A percentile compares a stretch with the other conserved stretches of the same genome.
phyloP scores from a whole-genome alignment of 1,140 invertebrate species.

The Micrasema longulum region DNA sequence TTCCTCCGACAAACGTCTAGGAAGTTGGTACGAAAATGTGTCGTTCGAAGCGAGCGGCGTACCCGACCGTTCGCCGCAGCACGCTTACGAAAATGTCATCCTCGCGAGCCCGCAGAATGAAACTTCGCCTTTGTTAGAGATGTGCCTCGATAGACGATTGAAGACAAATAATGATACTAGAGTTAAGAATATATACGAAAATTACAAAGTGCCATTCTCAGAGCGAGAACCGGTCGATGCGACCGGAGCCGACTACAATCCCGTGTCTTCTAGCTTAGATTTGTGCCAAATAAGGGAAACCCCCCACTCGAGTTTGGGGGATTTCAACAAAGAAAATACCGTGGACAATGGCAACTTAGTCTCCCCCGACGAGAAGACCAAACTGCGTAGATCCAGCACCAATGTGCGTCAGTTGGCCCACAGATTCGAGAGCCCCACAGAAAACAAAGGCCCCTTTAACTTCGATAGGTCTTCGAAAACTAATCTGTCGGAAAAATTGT shows the following conservation, averaged over 20 bases:
- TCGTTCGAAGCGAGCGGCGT: slow-evolving; percentile 58
- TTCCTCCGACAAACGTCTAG: slow-evolving; percentile 20
- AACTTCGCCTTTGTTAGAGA: slow-evolving; percentile 35
- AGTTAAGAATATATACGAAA: slow-evolving; percentile 44
- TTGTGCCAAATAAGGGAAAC: not conserved
- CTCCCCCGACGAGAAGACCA: slow-evolving; percentile 22
- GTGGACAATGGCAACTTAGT: slow-evolving; percentile 45
- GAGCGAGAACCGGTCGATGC: slow-evolving; percentile 16
- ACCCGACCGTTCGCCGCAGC: slow-evolving; percentile 60
- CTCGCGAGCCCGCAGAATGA: not conserved
- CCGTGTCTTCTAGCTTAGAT: not conserved
- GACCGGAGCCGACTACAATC: not conserved
- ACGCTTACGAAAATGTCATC: slow-evolving; percentile 22
- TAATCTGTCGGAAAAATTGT: slow-evolving; percentile 41
- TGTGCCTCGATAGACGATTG: slow-evolving; percentile 43
- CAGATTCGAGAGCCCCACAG: slow-evolving; percentile 70
- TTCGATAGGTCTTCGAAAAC: slow-evolving; percentile 61
- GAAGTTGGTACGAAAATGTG: slow-evolving; percentile 47
- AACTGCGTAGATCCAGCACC: slow-evolving; percentile 41
- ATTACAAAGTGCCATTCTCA: slow-evolving; percentile 42
- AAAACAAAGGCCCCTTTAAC: slow-evolving; percentile 62
- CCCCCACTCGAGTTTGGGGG: slow-evolving; percentile 40
- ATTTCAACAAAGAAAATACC: slow-evolving; percentile 51
- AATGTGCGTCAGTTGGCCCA: slow-evolving; percentile 71
- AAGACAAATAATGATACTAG: slow-evolving; percentile 8